A percentile compares a stretch with the other conserved stretches of the same genome.
Evolutionary conservation across 2,888 invertebrate genomes (phyloP).

Genomic region (Saturnia pavonia): DNA sequence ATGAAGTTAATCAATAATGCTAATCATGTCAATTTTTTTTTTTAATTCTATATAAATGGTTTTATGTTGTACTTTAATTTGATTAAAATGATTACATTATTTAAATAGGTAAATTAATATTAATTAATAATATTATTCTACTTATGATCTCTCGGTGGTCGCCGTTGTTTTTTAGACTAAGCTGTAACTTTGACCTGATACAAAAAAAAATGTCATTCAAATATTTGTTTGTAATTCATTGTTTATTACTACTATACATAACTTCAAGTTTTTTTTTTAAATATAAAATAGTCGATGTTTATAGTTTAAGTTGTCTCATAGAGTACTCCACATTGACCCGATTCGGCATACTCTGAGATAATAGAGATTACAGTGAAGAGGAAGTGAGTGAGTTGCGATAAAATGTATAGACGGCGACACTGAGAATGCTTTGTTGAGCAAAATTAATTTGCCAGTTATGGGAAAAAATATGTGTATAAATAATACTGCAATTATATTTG

Average conservation of each 20-base stretch:
- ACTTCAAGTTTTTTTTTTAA: not conserved
- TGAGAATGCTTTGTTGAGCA: conserved; percentile 41
- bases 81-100: too few species aligned
- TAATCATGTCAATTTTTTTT: too few species aligned
- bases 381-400: conserved; percentile 52
- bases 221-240: not conserved
- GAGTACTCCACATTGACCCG: conserved; percentile 56
- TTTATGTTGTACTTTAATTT: too few species aligned
- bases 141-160: too few species aligned
- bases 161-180: too few species aligned
- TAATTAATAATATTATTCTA: too few species aligned
- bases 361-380: conserved; percentile 60
- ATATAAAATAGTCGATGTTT: conserved; percentile 23
- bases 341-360: conserved; percentile 63
- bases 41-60: too few species aligned
- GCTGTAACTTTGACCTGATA: too few species aligned
- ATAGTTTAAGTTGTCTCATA: conserved; percentile 44
- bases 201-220: not conserved
- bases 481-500: not conserved
- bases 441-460: conserved; percentile 24
- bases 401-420: conserved; percentile 33
- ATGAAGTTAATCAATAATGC: too few species aligned
- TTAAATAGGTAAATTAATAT: too few species aligned
- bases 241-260: not conserved
- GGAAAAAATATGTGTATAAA: not conserved